Base-by-base conservation (phyloP, 2,797 vertebrate genomes). In the Garrulus glandarius region DNA sequence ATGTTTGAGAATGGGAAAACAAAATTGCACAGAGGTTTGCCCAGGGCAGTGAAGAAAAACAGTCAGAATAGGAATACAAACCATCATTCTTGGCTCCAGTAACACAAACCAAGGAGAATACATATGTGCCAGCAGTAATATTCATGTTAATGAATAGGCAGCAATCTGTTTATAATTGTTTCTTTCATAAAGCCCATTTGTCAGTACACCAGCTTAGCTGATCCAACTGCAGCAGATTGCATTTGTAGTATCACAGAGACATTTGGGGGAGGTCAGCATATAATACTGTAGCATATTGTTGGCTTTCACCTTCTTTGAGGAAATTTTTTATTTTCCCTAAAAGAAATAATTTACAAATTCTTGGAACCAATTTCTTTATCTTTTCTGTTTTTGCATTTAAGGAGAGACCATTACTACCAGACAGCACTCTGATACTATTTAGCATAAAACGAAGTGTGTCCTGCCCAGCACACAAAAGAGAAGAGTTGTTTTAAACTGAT, bases 221-320 rank as follows among this genome's bases (percentile, higher is more conserved):
- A 79, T 71, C 74, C 91, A 93, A 30, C 55, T 29, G 85, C 76
- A 95, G 83, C 95, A 93, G 80, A 84, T 67, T 92, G 63, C 61
- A 72, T 81, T 91, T 94, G 61, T 61, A 17, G 87, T 57, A 67
- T 72, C 52, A 24, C 29, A 27, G 82, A 53, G 41, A 56, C 3
- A 3, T 76, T 21, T 63, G 74, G 55, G 81, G 76, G 76, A 81
- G 74, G 52, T 56, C 70, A 93, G 44, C 1, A 0, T 39, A 4
- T 23, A 49, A 37, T 19, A 43, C 76, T 24, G 26, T 1, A 86
- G 76, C 76, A 34, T 11, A 20, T 61, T 70, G 37, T 47, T 89
- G 72, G 89, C 90, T 92, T 90, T 75, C 77, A 60, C 72, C 53
- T 93, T 71, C 82, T 70, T 47, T 41, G 59, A 76, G 65, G 63